Evolutionary conservation across 64 coral and sea anemone genomes (phyloP).

Genomic region (Orbicella faveolata): DNA sequence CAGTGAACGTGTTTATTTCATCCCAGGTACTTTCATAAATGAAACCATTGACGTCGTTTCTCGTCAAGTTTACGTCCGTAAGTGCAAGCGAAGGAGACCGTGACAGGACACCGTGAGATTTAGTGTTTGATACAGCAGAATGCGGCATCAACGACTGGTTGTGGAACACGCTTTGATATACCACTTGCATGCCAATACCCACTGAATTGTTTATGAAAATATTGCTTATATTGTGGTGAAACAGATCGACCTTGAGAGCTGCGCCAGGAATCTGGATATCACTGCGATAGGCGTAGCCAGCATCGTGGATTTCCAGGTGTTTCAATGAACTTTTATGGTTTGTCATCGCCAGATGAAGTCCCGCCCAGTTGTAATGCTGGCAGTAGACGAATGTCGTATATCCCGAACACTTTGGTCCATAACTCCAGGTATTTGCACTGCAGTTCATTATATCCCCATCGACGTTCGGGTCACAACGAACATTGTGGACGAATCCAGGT

Average conservation of each 20-base stretch:
- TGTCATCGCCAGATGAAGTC: conserved; percentile 59
- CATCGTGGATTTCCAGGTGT: conserved; percentile 60
- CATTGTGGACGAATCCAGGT: conserved; percentile 47
- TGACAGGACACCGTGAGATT: conserved; percentile 25
- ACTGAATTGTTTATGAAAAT: conserved; percentile 52
- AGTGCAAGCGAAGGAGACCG: conserved; percentile 48
- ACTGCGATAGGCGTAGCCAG: conserved; percentile 67
- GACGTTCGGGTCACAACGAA: conserved; percentile 7
- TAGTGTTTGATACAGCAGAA: conserved; percentile 59
- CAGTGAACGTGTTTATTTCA: background rate
- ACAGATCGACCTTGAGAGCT: conserved; percentile 58
- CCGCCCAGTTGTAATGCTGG: conserved; percentile 56
- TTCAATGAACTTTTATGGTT: conserved; percentile 37
- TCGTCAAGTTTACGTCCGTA: conserved; percentile 22
- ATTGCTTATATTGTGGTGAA: conserved; percentile 57
- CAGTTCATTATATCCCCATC: conserved; percentile 65
- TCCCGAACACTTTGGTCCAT: conserved; percentile 27
- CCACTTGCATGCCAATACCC: conserved; percentile 45
- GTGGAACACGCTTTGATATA: conserved; percentile 31
- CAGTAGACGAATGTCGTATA: conserved; percentile 30
- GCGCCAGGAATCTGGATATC: conserved; percentile 64
- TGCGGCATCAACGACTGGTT: conserved; percentile 40
- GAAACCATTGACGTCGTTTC: conserved; percentile 41
- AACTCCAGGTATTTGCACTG: conserved; percentile 29
- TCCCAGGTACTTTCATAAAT: conserved; percentile 49